Conservation (phyloP, 2,113 vertebrate species). For the Xyrauchen texanus region DNA sequence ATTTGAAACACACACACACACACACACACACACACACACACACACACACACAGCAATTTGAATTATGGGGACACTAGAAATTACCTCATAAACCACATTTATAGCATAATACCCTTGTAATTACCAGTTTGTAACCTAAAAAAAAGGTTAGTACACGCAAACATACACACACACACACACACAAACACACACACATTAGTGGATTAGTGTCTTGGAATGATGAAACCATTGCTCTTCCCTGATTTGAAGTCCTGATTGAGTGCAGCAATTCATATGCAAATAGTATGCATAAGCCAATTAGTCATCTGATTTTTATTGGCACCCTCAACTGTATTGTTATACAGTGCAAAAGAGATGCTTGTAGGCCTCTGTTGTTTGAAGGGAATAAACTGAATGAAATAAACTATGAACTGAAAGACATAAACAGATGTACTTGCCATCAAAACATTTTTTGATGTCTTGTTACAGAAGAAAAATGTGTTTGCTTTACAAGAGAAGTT, state of each 20-base stretch:
- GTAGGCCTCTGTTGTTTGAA: neutral
- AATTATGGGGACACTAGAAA: too few species aligned
- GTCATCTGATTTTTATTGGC: constrained; percentile 19
- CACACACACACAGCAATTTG: too few species aligned
- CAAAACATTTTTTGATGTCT: neutral
- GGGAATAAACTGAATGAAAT: too few species aligned
- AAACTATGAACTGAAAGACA: too few species aligned
- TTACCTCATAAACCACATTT: too few species aligned
- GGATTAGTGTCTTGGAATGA: constrained; percentile 8
- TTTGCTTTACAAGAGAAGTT: too few species aligned
- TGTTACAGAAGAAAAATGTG: too few species aligned
- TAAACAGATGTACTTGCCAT: neutral
- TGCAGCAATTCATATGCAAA: constrained; percentile 33
- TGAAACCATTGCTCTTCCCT: constrained; percentile 35
- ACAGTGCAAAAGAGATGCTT: neutral
- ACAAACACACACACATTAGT: constrained; percentile 19
- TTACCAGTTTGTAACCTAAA: constrained; percentile 7
- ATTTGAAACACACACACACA: too few species aligned
- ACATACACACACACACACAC: constrained; percentile 13
- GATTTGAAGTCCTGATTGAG: constrained; percentile 32
- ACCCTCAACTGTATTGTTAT: neutral
- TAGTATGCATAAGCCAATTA: constrained; percentile 25
- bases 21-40: too few species aligned
- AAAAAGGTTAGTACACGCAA: too few species aligned
- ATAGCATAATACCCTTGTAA: neutral